A percentile compares a stretch with the other conserved stretches of the same genome.
These are phyloP conservation scores for Lasioglossum lativentre DNA, from an alignment of 2,888 invertebrate species.

Conservation along the genomic window DNA sequence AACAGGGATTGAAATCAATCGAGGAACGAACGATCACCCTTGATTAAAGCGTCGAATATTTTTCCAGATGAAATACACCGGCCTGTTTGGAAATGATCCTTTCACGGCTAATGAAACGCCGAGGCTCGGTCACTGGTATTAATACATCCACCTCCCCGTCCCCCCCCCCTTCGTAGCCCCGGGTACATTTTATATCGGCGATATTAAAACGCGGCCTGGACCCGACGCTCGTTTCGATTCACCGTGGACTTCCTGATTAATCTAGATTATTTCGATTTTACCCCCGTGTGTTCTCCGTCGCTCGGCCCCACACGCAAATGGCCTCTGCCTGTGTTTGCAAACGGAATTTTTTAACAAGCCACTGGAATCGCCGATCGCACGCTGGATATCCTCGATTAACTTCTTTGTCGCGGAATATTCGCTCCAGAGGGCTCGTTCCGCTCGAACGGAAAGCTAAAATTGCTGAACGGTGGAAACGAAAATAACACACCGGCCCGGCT, in stretches of 20 bases:
- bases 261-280: slow-evolving; percentile 19
- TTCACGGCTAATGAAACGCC: slow-evolving; percentile 41
- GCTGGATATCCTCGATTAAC: slow-evolving; percentile 41
- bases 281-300: neutral
- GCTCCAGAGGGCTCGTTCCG: neutral
- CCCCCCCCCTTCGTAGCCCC: neutral
- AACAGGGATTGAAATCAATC: slow-evolving; percentile 9
- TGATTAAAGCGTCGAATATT: slow-evolving; percentile 7
- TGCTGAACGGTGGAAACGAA: no score
- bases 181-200: slow-evolving; percentile 23
- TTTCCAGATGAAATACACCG: slow-evolving; percentile 16
- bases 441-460: neutral
- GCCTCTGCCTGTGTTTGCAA: slow-evolving; percentile 6
- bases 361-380: slow-evolving; percentile 28
- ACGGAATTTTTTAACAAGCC: slow-evolving; percentile 25
- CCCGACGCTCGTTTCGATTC: neutral
- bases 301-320: neutral
- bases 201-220: slow-evolving; percentile 35
- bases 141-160: slow-evolving; percentile 18
- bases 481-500: neutral
- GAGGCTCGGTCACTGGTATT: slow-evolving; percentile 25
- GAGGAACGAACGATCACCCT: slow-evolving; percentile 9
- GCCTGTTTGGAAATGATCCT: neutral
- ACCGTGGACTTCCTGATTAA: slow-evolving; percentile 21
- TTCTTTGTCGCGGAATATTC: neutral